A percentile compares a stretch with the other conserved stretches of the same genome.
Conservation (phyloP, 2,888 invertebrate species). For the Thera britannica region DNA sequence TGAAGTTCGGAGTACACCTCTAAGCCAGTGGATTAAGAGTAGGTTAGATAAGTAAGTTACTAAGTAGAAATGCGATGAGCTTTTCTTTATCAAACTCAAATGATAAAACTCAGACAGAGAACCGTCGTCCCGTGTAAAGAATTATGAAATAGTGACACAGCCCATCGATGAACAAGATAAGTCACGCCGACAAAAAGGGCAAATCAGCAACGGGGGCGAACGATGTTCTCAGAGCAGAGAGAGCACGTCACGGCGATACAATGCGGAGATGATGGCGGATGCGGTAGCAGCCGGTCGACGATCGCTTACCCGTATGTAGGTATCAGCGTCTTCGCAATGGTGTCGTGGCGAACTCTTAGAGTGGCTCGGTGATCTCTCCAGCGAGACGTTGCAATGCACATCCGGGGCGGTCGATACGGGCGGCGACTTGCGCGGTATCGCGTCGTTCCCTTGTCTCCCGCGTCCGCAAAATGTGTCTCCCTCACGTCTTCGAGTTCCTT, state of each 20-base stretch:
- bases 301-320: conserved; percentile 38
- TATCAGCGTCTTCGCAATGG: conserved; percentile 12
- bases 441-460: conserved; percentile 61
- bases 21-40: too few relatives aligned
- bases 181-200: conserved; percentile 35
- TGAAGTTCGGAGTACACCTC: too few relatives aligned
- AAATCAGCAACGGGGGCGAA: conserved; percentile 26
- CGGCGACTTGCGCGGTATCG: conserved; percentile 79
- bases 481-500: conserved; percentile 62
- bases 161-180: conserved; percentile 22
- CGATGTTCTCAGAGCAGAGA: conserved; percentile 16
- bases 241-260: conserved; percentile 11
- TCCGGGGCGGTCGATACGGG: conserved; percentile 82
- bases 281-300: conserved; percentile 19
- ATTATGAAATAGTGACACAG: too few relatives aligned
- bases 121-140: too few relatives aligned
- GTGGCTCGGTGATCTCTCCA: conserved; percentile 72
- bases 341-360: conserved; percentile 43
- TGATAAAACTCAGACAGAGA: too few relatives aligned
- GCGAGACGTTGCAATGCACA: conserved; percentile 74
- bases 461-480: conserved; percentile 51
- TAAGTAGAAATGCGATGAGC: too few relatives aligned
- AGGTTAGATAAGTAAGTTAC: too few relatives aligned
- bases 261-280: conserved; percentile 17
- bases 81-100: too few relatives aligned